Base-by-base conservation (phyloP, 2,888 invertebrate species). In the Lepidocyrtoides sp. region DNA sequence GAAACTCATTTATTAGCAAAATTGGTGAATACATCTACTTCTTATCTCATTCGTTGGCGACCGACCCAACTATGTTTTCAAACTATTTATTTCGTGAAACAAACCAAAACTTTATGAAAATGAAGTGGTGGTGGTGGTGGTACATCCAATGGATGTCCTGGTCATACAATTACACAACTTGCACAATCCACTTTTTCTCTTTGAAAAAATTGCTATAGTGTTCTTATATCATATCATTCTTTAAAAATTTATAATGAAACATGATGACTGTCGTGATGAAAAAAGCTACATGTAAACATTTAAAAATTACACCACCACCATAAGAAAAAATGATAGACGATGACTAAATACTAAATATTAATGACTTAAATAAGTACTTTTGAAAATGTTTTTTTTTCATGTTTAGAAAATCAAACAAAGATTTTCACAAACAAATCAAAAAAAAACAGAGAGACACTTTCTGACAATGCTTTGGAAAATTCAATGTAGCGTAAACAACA, bases 71-170 rank as follows among this genome's bases (percentile, higher is more conserved):
- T 20, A 8, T 8, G 48, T 12, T 48, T 48, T 63, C 12, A 17
- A 63, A 5, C 26, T 12, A 63, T 44, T 48, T 23, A 75, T 75
- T 75, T 20, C 72, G 41, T 17, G 32, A 44, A 75, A 23, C 75
- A 23, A 41, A 5, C 75, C 75, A 75, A 75, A 75, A 75, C 26
- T 44, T 10, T 75, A 75, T 75, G 75, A 75, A 75, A 75, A 75
- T 75, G 75, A 75, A 75, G 48, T 23, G 14, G 48, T 66, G n/a
- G 17, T n/a, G n/a, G n/a, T 36, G 36, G n/a, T n/a, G n/a, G n/a
- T n/a, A 23, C n/a, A 20, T 57, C 23, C 12, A 26, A 23, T 60
- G 60, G 23, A 60, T 60, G 10, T 20, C 20, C n/a, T 60, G 7
- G 36, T 36, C 36, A 36, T n/a, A 36, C 36, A 36, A 7, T n/a